Base-by-base conservation (phyloP, 2,797 vertebrate genomes). In the Poeciliopsis paucimaculata region DNA sequence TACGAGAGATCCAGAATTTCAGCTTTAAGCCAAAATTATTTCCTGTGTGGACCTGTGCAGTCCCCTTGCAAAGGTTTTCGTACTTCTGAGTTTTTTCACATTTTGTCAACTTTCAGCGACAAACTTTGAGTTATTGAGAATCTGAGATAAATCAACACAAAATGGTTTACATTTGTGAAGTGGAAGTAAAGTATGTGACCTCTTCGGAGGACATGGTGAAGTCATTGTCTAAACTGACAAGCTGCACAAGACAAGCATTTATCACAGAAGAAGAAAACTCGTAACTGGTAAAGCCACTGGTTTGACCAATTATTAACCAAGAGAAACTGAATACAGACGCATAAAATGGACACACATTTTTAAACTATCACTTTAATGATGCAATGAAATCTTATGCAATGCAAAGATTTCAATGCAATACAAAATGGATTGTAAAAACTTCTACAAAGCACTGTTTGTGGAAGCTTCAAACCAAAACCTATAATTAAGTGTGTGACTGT, bases 11-110 rank as follows among this genome's bases (percentile, higher is more conserved):
- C 66, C 53, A 43, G 53, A 72, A 68, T 45, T 4, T 81, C 73
- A 76, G 73, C 72, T 84, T 83, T 72, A 70, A 39, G 55, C n/a
- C 60, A 62, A 72, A 83, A 46, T 31, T 12, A 77, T 77, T 74
- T 80, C 66, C 75, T 10, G 36, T 16, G 31, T 46, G 31, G 31
- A 62, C 18, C 15, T 34, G 34, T 34, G 15, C 12, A 6, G 13
- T 31, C 12, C 12, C 28, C 18, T 49, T 36, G 15, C 13, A 36
- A 20, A 36, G 15, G 31, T 64, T 64, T 36, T 36, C 16, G 18
- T 20, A 36, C 16, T 31, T 6, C 5, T 9, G 7, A 64, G 9
- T 8, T 2, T 28, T 57, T 57, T 57, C 55, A 13, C 60, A 62
- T 62, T 34, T 18, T 57, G n/a, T 13, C 12, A 62, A 31, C 15